Conservation (phyloP, 2,797 vertebrate species). For the Caiman crocodilus region DNA sequence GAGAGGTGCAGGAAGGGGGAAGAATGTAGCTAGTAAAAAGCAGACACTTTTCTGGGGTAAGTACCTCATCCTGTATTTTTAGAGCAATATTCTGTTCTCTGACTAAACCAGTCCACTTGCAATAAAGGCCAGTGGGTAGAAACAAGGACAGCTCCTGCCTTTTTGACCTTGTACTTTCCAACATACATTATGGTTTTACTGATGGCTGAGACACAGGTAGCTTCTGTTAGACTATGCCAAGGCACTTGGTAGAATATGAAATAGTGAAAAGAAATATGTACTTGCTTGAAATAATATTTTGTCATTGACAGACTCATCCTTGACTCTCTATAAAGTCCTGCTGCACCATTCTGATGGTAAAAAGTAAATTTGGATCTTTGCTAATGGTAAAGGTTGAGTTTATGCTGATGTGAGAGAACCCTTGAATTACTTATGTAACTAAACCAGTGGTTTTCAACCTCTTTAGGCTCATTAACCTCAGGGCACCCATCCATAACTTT, state of each 20-base stretch:
- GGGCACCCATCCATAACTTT: too few species aligned
- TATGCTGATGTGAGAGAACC: neutral
- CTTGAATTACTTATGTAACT: neutral
- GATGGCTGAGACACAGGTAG: neutral
- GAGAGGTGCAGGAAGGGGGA: too few species aligned
- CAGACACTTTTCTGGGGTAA: too few species aligned
- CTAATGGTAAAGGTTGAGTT: neutral
- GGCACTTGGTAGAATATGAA: neutral
- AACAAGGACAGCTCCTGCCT: neutral
- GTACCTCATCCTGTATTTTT: neutral
- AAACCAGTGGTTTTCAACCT: too few species aligned
- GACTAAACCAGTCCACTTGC: neutral
- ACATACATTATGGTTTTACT: fast-evolving
- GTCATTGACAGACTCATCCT: neutral
- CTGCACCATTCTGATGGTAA: neutral
- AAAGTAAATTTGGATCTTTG: neutral
- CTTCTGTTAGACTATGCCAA: neutral
- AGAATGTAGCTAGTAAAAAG: too few species aligned
- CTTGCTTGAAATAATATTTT: fast-evolving
- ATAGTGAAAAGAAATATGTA: neutral
- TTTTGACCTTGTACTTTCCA: neutral
- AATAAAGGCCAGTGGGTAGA: neutral
- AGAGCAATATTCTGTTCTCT: neutral
- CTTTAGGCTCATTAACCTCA: too few species aligned
- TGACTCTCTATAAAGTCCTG: neutral